Percentiles rank a stretch among this genome's conserved stretches.
Conservation (phyloP, 2,797 vertebrate genomes). For the Coreius guichenoti region DNA sequence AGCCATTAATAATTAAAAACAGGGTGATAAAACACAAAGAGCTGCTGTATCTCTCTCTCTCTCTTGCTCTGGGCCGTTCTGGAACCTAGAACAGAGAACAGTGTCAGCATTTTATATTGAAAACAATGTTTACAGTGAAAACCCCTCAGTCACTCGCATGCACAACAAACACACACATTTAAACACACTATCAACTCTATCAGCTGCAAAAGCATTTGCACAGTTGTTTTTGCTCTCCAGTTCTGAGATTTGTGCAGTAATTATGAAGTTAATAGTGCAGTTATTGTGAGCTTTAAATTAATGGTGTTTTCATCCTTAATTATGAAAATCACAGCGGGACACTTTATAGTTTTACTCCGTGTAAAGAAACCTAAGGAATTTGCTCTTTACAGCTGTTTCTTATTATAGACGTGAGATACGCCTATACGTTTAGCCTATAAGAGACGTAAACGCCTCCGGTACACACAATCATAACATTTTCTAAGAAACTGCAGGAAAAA, state of each 20-base stretch:
- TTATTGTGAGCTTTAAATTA: neutral
- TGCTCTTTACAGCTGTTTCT: constrained; percentile 27
- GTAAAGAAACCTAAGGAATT: neutral
- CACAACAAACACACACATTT: neutral
- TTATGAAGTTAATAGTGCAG: neutral
- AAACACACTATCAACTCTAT: neutral
- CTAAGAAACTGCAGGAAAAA: neutral
- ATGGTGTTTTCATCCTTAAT: neutral
- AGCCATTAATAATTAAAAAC: constrained; percentile 19
- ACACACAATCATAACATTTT: neutral
- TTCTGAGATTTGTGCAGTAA: constrained; percentile 2
- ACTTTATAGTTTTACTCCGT: constrained; percentile 1
- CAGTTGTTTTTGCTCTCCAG: neutral
- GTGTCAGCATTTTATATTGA: constrained; percentile 42
- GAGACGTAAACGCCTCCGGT: neutral
- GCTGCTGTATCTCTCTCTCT: constrained; percentile 15
- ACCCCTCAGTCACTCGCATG: neutral
- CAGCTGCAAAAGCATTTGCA: neutral
- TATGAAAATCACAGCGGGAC: constrained; percentile 7
- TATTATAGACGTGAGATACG: constrained; percentile 22
- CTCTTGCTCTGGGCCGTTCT: constrained; percentile 19
- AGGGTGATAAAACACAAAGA: constrained; percentile 23
- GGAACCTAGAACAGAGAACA: constrained; percentile 34
- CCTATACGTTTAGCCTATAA: constrained; percentile 5
- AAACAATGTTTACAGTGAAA: neutral